These are phyloP conservation scores for Macaria notata DNA, from an alignment of 2,888 invertebrate genomes.

Conservation along the genomic window DNA sequence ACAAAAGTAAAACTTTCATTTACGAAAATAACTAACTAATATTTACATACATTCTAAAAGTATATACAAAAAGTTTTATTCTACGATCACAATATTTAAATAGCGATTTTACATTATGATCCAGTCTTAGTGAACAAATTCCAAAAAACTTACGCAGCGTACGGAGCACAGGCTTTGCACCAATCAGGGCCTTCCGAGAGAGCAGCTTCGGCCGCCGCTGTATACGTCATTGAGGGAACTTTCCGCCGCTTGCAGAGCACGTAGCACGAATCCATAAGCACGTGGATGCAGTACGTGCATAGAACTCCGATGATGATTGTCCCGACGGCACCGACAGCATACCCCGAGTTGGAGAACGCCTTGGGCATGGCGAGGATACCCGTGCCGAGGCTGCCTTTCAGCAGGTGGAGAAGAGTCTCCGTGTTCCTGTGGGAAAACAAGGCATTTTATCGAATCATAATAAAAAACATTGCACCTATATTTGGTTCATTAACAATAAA, in stretches of 20 bases:
- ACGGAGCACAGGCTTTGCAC: constrained; percentile 84
- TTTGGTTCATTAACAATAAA: too few relatives aligned
- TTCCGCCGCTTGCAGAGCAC: constrained; percentile 82
- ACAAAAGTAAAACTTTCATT: too few relatives aligned
- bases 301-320: constrained; percentile 92
- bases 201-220: constrained; percentile 90
- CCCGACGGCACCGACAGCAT: constrained; percentile 89
- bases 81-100: too few relatives aligned
- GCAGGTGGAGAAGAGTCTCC: constrained; percentile 91
- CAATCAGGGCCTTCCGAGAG: constrained; percentile 88
- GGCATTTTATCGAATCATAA: too few relatives aligned
- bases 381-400: constrained; percentile 95
- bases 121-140: neutral
- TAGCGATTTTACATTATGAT: neutral
- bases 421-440: constrained; percentile 81
- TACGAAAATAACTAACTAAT: too few relatives aligned
- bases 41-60: too few relatives aligned
- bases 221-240: constrained; percentile 88
- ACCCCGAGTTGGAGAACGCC: constrained; percentile 92
- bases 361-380: constrained; percentile 96
- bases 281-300: constrained; percentile 97
- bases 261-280: constrained; percentile 88
- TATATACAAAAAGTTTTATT: too few relatives aligned
- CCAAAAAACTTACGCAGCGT: constrained; percentile 83
- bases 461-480: too few relatives aligned